Percentiles rank a stretch among this genome's conserved stretches.
Evolutionary conservation across 37 sponge, comb jelly and placozoan species (phyloP).

Genomic region (Aplysina aerophoba): DNA sequence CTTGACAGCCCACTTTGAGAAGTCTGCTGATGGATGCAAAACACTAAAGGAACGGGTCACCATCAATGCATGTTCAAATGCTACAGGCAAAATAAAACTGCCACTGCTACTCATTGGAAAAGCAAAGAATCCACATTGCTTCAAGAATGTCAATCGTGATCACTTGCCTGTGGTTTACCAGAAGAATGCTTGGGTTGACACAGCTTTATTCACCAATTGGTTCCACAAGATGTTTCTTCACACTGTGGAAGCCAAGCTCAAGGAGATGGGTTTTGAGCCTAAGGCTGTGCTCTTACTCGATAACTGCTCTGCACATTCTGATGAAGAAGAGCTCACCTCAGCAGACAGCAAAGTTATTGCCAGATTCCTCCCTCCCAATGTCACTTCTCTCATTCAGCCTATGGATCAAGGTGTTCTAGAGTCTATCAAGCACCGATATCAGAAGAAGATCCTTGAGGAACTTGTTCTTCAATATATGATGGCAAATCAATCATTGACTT

Average conservation of each 20-base stretch:
- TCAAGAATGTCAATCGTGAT: conserved; percentile 41
- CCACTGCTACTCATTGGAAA: conserved; percentile 61
- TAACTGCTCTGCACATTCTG: conserved; percentile 57
- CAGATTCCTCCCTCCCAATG: conserved; percentile 51
- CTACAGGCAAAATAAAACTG: conserved; percentile 39
- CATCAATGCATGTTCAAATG: conserved; percentile 35
- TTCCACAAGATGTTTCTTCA: conserved; percentile 49
- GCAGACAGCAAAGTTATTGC: conserved; percentile 29
- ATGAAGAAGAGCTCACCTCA: conserved; percentile 10
- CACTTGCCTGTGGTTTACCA: conserved; percentile 44
- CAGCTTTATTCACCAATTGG: conserved; percentile 39
- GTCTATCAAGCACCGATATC: conserved; percentile 46
- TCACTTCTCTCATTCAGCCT: conserved; percentile 44
- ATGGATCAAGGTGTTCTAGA: conserved; percentile 68
- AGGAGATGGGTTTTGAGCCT: conserved; percentile 10
- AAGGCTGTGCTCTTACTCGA: conserved; percentile 50
- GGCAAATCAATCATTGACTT: conserved; percentile 7
- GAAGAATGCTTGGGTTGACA: conserved; percentile 56
- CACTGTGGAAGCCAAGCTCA: neutral
- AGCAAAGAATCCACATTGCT: conserved; percentile 45
- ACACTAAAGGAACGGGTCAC: conserved; percentile 7
- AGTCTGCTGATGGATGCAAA: conserved; percentile 11
- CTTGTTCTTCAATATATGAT: conserved; percentile 7
- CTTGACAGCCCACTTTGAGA: conserved; percentile 23
- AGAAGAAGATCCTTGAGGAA: conserved; percentile 8